A percentile compares a stretch with the other conserved stretches of the same genome.
Conservation (phyloP, 2,888 invertebrate species). For the Drosophila sordidula region DNA sequence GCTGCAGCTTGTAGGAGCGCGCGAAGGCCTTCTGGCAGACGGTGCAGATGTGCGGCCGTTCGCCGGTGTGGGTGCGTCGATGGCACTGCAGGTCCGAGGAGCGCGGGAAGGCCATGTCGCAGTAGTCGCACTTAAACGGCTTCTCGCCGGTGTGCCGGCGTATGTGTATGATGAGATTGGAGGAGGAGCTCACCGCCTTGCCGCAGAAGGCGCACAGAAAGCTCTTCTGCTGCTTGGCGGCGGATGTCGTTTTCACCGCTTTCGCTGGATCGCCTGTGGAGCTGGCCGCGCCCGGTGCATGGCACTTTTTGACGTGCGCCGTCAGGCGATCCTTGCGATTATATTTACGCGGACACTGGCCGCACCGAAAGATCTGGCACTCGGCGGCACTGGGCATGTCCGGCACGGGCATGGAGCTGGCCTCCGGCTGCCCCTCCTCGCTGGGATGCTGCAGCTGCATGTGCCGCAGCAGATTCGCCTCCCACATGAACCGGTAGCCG, state of each 20-base stretch:
- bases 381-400: slow-evolving; percentile 11
- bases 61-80: slow-evolving; percentile 87
- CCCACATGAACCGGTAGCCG: slow-evolving; percentile 83
- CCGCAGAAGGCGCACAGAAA: slow-evolving; percentile 87
- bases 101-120: slow-evolving; percentile 88
- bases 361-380: slow-evolving; percentile 77
- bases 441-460: slow-evolving; percentile 63
- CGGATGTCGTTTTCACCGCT: not conserved
- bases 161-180: slow-evolving; percentile 89
- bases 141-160: slow-evolving; percentile 89
- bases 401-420: not conserved
- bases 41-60: slow-evolving; percentile 86
- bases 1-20: slow-evolving; percentile 87
- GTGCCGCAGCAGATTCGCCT: slow-evolving; percentile 80
- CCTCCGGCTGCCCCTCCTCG: slow-evolving; percentile 16
- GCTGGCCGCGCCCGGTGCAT: slow-evolving; percentile 32
- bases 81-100: slow-evolving; percentile 88
- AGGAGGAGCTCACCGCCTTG: slow-evolving; percentile 87
- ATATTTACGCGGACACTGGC: slow-evolving; percentile 80
- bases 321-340: slow-evolving; percentile 83
- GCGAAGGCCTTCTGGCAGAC: slow-evolving; percentile 86
- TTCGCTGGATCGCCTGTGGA: not conserved
- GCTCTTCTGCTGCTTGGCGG: slow-evolving; percentile 83
- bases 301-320: slow-evolving; percentile 80
- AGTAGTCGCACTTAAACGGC: slow-evolving; percentile 88